Evolutionary conservation across 2,888 invertebrate species (phyloP), one percentile per base, ranked within the genome.

Genomic region (Mactromeris polynyma): DNA sequence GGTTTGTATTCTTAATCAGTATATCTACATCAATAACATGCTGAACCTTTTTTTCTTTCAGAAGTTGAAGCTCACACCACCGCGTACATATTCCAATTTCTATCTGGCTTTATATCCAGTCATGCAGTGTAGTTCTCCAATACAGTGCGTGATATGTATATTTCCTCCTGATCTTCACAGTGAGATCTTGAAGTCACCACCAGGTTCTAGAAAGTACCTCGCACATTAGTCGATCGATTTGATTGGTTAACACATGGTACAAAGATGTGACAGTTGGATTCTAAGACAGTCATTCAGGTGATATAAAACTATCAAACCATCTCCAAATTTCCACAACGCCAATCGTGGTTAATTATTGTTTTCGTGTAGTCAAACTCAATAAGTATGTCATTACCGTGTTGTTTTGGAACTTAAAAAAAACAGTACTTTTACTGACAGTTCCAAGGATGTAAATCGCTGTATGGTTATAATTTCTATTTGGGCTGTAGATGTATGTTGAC

Each of bases 31-130:
- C 58, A 64, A 64, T 64, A 64, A 4, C 58, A 64, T 58, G n/a
- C n/a, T 58, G 11, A n/a, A n/a, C 26, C 26, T 26, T n/a, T 64
- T 64, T 64, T 21, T 64, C 58, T 64, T 9, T 0, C n/a, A n/a
- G 26, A 26, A 64, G 58, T 26, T 26, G 11, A 64, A n/a, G 58
- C 58, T 64, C 58, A 26, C 26, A 26, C 3, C 26, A 26, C 26
- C 26, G 26, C 26, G 26, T n/a, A 64, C 58, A 64, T 64, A 64
- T 64, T 64, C 58, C 58, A 64, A 64, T n/a, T 64, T 64, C 58
- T 64, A 64, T 7, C 26, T 26, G 26, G 4, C 26, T n/a, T 9
- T 64, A 9, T 64, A 64, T 26, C 58, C n/a, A 64, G 26, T 64
- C 58, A n/a, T 26, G n/a, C 26, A 64, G 26, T n/a, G 58, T 64